These are phyloP conservation scores for Hemicordylus capensis DNA, from an alignment of 2,113 vertebrate genomes.

Conservation along the genomic window DNA sequence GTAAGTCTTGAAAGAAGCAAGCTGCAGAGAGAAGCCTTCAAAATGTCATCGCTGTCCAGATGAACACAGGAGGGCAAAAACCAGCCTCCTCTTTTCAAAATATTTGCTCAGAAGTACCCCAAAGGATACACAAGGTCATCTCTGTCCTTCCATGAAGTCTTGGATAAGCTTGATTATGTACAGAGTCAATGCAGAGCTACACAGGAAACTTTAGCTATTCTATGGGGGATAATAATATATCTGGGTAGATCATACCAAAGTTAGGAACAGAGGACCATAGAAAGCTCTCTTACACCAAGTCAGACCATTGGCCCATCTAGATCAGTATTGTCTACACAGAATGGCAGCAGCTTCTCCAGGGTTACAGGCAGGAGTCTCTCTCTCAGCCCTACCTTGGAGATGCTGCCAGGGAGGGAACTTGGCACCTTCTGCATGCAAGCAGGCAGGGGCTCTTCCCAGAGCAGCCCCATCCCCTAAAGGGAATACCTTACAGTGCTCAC, in stretches of 20 bases:
- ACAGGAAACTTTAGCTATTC: constrained; percentile 12
- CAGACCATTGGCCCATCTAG: not conserved
- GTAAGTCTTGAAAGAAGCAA: constrained; percentile 36
- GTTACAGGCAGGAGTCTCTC: too few relatives aligned
- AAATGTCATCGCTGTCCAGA: constrained; percentile 42
- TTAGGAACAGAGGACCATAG: not conserved
- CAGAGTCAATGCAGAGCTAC: constrained; percentile 44
- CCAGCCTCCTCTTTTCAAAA: constrained; percentile 17
- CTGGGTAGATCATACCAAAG: too few relatives aligned
- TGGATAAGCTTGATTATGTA: constrained; percentile 20
- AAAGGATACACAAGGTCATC: constrained; percentile 21
- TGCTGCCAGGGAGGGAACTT: too few relatives aligned
- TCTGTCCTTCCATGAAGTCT: constrained; percentile 44
- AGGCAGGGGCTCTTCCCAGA: too few relatives aligned
- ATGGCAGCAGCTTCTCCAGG: not conserved
- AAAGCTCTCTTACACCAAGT: too few relatives aligned
- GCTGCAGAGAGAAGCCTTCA: constrained; percentile 31
- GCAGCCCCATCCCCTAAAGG: too few relatives aligned
- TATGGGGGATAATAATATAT: not conserved
- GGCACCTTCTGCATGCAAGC: too few relatives aligned
- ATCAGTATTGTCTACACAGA: not conserved
- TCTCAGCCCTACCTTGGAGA: too few relatives aligned
- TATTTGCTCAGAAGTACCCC: constrained; percentile 19
- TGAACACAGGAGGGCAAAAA: not conserved
- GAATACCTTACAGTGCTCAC: too few relatives aligned